Evolutionary conservation across 2,797 vertebrate species (phyloP), one percentile per base, ranked within the genome.

Genomic region (Macrochelys suwanniensis): DNA sequence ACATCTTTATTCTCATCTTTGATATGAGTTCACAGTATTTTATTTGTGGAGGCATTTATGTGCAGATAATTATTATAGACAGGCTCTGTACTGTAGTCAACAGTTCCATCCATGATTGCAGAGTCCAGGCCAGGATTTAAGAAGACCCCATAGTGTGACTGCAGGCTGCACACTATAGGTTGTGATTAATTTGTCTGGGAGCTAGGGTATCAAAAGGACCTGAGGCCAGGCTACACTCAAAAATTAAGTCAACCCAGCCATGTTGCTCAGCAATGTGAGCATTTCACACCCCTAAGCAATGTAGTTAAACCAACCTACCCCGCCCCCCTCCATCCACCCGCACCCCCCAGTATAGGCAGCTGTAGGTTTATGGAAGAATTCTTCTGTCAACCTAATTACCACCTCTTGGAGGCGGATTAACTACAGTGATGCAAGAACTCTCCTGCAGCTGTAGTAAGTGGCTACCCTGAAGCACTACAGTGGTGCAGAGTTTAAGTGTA

Each of bases 21-120:
- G 42, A 26, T 76, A 45, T 26, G 42, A 4, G 11, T 23, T 76
- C 42, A 42, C n/a, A 96, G 78, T 77, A 78, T 77, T 84, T 68
- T 84, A 88, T 95, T 93, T 94, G 93, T 57, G 88, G 84, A 92
- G 33, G 84, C 11, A 12, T 84, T 94, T 95, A 96, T 68, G 94
- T 96, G 80, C 94, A 97, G 96, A 94, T 61, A 19, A 57, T 97
- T 94, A 93, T 90, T 94, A 92, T 89, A 92, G 82, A 89, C 92
- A 96, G 94, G 88, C 65, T 84, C 50, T 80, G 47, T 65, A 90
- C 68, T 71, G 92, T 11, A 47, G 65, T 85, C 53, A 86, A 84
- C 59, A 94, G 50, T 85, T 11, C 25, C 50, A 16, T 80, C 33
- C 81, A 65, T 33, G 89, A 87, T 7, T 82, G 12, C 56, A 80